Conservation (phyloP, 2,113 vertebrate genomes). For the Miniopterus natalensis region DNA sequence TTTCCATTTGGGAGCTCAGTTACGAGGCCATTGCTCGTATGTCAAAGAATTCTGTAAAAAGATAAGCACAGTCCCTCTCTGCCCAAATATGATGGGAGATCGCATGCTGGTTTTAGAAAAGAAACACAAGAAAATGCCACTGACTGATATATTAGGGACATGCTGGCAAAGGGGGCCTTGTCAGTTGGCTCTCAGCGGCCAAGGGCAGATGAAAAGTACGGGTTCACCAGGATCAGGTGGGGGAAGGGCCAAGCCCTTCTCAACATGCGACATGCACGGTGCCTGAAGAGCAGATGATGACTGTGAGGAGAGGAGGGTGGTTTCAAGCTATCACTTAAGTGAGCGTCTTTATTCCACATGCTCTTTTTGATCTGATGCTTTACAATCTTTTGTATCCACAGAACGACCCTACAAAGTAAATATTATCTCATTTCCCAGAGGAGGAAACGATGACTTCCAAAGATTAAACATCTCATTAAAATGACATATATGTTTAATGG, state of each 20-base stretch:
- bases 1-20: neutral
- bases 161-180: neutral
- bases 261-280: fast-evolving
- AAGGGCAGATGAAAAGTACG: neutral
- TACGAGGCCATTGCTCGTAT: neutral
- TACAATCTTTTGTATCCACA: neutral
- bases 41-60: neutral
- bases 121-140: neutral
- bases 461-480: neutral
- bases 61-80: neutral
- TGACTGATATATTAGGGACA: neutral
- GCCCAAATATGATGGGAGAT: neutral
- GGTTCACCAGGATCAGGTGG: neutral
- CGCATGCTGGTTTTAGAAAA: neutral
- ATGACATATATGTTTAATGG: neutral
- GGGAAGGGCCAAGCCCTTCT: neutral
- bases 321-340: neutral
- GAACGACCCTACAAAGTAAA: neutral
- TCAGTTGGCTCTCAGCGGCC: neutral
- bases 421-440: neutral
- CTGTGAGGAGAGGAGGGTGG: fast-evolving
- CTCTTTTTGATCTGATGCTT: neutral
- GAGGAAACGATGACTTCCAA: neutral
- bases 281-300: neutral
- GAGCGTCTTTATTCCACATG: neutral